phyloP scores from a whole-genome alignment of 2,113 vertebrate species.

The Oreochromis niloticus region DNA sequence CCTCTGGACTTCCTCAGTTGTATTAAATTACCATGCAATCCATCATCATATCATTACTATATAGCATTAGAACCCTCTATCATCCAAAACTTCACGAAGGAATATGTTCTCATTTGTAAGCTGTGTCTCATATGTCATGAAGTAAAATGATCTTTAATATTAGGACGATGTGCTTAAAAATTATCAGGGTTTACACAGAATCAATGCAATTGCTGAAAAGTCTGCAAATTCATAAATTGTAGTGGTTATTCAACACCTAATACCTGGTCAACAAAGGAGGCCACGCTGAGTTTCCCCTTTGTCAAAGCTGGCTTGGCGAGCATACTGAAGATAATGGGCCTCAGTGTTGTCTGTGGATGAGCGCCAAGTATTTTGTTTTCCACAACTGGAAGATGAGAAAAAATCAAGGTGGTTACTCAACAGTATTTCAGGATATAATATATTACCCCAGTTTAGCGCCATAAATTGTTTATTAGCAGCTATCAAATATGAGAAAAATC shows the following conservation, averaged over 20 bases:
- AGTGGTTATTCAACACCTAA: constrained; percentile 40
- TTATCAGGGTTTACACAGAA: not conserved
- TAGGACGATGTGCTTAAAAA: not conserved
- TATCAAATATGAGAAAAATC: constrained; percentile 53
- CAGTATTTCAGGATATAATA: constrained; percentile 44
- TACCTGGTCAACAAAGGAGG: constrained; percentile 42
- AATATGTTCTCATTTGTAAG: not conserved
- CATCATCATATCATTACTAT: constrained; percentile 27
- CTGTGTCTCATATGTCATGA: not conserved
- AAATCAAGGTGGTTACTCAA: constrained; percentile 59
- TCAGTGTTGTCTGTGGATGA: constrained; percentile 59
- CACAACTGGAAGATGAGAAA: constrained; percentile 36
- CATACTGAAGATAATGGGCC: constrained; percentile 51
- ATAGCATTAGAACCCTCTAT: not conserved
- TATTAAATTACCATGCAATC: constrained; percentile 31
- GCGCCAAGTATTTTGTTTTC: constrained; percentile 65
- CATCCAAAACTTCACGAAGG: not conserved
- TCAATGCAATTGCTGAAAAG: not conserved
- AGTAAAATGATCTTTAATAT: not conserved
- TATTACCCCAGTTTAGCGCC: constrained; percentile 51
- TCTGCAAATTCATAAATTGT: constrained; percentile 4
- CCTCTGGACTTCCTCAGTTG: not conserved
- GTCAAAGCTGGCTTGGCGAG: constrained; percentile 43
- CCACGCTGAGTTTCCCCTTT: constrained; percentile 32
- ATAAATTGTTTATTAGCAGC: constrained; percentile 66